These are phyloP conservation scores for Ceryle rudis DNA, from an alignment of 2,797 vertebrate genomes.

Conservation along the genomic window DNA sequence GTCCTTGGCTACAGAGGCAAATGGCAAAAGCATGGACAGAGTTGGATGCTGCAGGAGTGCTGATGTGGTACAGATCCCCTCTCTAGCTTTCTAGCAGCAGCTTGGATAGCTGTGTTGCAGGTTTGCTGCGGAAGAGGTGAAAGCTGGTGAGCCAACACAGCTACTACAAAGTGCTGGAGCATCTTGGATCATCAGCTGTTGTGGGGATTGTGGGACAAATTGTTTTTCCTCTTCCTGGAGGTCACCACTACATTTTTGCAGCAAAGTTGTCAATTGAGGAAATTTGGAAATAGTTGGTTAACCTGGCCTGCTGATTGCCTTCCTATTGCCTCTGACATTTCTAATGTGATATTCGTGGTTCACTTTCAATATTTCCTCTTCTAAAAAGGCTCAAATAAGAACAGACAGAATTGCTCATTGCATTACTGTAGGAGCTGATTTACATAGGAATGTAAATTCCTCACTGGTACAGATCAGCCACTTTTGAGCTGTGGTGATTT, in stretches of 20 bases:
- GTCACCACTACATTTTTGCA: not conserved
- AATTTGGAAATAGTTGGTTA: not conserved
- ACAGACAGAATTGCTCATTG: not conserved
- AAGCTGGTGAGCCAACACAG: not conserved
- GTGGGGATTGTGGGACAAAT: not conserved
- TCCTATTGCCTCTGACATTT: not conserved
- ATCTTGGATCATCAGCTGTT: not conserved
- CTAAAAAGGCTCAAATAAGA: not conserved
- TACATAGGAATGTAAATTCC: not conserved
- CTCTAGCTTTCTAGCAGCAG: not conserved
- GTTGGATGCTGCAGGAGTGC: not conserved
- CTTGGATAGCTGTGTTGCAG: not conserved
- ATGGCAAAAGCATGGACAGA: not conserved
- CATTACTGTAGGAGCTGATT: not conserved
- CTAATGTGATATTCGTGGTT: not conserved
- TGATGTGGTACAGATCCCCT: accelerated
- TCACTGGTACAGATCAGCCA: not conserved
- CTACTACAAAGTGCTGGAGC: not conserved
- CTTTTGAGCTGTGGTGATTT: not conserved
- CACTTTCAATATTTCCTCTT: not conserved
- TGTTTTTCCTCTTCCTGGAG: not conserved
- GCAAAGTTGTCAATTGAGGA: not conserved
- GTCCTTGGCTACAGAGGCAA: not conserved
- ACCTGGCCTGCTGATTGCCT: not conserved
- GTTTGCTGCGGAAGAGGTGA: not conserved